Base-by-base conservation (phyloP, 2,113 vertebrate genomes). In the Rhabdomys dilectus region DNA sequence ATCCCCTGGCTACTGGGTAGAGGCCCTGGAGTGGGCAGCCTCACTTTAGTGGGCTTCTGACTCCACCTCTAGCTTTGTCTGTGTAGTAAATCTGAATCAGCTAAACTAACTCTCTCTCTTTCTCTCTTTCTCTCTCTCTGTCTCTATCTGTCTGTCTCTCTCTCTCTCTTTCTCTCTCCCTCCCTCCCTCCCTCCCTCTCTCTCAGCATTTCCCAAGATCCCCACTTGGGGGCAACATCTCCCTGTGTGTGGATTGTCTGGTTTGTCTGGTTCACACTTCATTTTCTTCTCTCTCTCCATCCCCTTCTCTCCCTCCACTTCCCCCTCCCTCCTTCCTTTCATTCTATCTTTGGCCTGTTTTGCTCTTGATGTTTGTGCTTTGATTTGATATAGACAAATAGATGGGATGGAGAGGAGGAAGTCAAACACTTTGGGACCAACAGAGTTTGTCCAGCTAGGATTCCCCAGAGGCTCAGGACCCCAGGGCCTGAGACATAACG, bases 191-290 rank as follows among this genome's bases (percentile, higher is more conserved):
- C 7, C 53, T 58, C 51, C 60, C 36, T 58, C 48, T 72, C 3
- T 0, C 2, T 3, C 22, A 1, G 36, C 92, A 29, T 16, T 87
- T 84, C 78, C 95, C 15, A 3, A 0, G 0, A 16, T 11, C 42
- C 2, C 95, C 97, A 92, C 94, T 58, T 72, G 96, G 66, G 87
- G 93, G 96, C 7, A 62, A 70, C 6, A 1, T 80, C 29, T 62
- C 13, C 75, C 58, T 53, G 3, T 84, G n/a, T 82, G 4, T 10
- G 29, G 68, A n/a, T 21, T 4, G 7, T 45, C 48, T 68, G 19
- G 0, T 17, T n/a, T 2, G 45, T 39, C 19, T 0, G 7, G 3
- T 17, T 86, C 31, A 45, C 7, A 76, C 1, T 15, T 58, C 10
- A 36, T 68, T 45, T 48, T 5, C 3, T 24, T 60, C 51, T 10